Base-by-base conservation (phyloP, 2,888 invertebrate genomes). In the Brenthis hecate region DNA sequence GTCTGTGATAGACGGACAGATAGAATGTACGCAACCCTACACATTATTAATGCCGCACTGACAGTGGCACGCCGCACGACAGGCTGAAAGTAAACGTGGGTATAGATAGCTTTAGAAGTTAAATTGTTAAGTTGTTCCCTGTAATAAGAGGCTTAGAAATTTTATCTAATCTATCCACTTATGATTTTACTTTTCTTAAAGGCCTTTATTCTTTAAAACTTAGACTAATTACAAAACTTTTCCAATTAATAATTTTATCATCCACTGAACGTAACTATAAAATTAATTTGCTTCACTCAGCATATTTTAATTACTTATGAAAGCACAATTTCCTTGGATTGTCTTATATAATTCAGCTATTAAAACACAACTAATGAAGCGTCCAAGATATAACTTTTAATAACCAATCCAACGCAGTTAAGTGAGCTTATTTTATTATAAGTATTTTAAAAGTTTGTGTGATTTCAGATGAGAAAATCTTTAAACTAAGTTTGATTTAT, bases 201-300 rank as follows among this genome's bases (percentile, higher is more conserved):
- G 47, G 19, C 23, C n/a, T 55, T 47, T 43, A 58, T 58, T 48
- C 48, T 58, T 48, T 47, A 48, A 69, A 65, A 69, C 47, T 69
- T 58, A 48, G 14, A n/a, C 19, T 23, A 47, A 58, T 58, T 58
- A 58, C 47, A 48, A 65, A 70, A 70, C 56, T 70, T 70, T 65
- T 56, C 68, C 68, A 70, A 68, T 70, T 68, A 70, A 57, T 48
- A 43, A 58, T 60, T 60, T 65, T 65, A 57, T 65, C 36, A 53
- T 61, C 58, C 32, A 16, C 48, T 36, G 54, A 65, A 65, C 64
- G 51, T 68, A 58, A 66, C 64, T 60, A 53, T 61, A 48, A 58
- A 58, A 58, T 28, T 48, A 58, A 58, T 48, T 48, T 23, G 48
- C 58, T 58, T 58, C 48, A 28, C 48, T 58, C 23, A 48, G 58